Conservation (phyloP, 2,888 invertebrate genomes). For the Notocelia uddmanniana region DNA sequence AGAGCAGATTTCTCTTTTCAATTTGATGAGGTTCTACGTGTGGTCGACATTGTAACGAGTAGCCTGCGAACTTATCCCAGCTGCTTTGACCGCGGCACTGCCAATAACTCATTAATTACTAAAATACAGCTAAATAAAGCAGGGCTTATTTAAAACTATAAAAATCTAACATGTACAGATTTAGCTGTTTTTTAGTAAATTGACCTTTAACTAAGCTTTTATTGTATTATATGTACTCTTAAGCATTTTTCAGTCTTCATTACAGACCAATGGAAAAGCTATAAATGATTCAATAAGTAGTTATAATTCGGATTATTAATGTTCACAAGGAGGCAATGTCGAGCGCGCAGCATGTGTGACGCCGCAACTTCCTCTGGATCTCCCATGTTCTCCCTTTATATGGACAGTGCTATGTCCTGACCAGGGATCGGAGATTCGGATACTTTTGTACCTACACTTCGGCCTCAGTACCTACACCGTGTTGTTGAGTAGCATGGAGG, state of each 20-base stretch:
- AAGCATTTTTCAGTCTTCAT: conserved; percentile 75
- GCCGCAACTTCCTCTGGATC: background rate
- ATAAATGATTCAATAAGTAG: conserved; percentile 71
- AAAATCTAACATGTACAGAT: conserved; percentile 3
- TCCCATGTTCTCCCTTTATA: background rate
- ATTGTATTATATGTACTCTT: conserved; percentile 48
- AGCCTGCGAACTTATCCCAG: background rate
- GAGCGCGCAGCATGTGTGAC: background rate
- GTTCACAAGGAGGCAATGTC: conserved; percentile 10
- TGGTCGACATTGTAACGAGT: background rate
- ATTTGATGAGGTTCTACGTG: background rate
- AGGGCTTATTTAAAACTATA: background rate
- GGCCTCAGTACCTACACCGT: too few species aligned
- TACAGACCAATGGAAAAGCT: conserved; percentile 76
- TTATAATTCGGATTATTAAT: conserved; percentile 52
- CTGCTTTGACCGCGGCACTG: background rate
- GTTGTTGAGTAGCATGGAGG: too few species aligned
- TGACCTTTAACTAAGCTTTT: conserved; percentile 29
- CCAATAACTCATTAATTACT: conserved; percentile 8
- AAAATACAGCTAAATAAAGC: conserved; percentile 8
- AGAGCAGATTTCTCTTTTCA: background rate
- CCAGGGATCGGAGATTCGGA: too few species aligned
- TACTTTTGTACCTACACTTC: too few species aligned
- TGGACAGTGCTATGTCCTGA: background rate
- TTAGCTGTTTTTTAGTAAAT: conserved; percentile 33